phyloP scores from a whole-genome alignment of 64 coral and sea anemone genomes.

The Acropora yongei region DNA sequence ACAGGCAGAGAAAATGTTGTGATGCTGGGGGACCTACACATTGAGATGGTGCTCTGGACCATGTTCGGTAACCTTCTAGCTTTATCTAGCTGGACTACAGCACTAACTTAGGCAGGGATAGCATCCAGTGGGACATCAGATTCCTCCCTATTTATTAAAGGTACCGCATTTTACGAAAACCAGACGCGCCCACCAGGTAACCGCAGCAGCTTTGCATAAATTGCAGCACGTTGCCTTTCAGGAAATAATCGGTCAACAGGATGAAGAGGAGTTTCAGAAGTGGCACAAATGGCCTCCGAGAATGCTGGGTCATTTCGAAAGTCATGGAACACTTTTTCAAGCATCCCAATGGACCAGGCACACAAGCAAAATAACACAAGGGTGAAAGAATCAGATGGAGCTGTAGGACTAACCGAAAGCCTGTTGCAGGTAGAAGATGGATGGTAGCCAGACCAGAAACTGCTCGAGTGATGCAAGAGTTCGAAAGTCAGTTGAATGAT shows the following conservation, averaged over 20 bases:
- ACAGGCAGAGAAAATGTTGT: neutral
- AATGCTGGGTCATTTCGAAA: slow-evolving; percentile 3
- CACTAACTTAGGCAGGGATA: no score
- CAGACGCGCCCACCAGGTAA: slow-evolving; percentile 6
- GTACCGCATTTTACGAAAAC: neutral
- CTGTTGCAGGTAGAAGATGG: slow-evolving; percentile 12
- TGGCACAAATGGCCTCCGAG: neutral
- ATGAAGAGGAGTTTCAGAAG: neutral
- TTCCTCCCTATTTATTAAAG: neutral
- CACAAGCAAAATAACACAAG: slow-evolving; percentile 47
- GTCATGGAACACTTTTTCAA: neutral
- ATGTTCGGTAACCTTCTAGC: no score
- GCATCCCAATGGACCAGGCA: slow-evolving; percentile 34
- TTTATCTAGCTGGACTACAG: no score
- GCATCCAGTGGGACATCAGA: slow-evolving; percentile 13
- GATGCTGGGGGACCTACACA: neutral
- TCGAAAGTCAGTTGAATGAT: neutral
- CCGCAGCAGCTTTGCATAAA: neutral
- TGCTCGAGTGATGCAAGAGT: neutral
- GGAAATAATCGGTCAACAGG: neutral
- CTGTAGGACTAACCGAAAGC: slow-evolving; percentile 41
- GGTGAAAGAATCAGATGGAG: slow-evolving; percentile 44
- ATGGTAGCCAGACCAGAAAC: slow-evolving; percentile 20
- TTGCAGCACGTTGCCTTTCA: neutral
- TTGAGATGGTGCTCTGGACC: no score